These are phyloP conservation scores for Pammene aurita DNA, from an alignment of 2,888 invertebrate species.

Conservation along the genomic window DNA sequence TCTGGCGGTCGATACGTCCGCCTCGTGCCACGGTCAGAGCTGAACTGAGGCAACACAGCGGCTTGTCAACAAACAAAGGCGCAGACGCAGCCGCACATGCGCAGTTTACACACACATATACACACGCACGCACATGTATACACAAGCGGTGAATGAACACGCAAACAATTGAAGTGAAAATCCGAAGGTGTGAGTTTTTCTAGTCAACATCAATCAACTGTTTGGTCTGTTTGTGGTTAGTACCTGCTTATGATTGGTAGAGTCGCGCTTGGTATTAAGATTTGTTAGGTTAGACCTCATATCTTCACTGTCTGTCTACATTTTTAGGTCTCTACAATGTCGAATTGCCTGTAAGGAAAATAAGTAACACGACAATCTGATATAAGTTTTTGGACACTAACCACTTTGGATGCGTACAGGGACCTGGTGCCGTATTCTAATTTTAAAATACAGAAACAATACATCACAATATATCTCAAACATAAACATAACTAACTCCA, in stretches of 20 bases:
- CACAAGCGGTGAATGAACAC: constrained; percentile 74
- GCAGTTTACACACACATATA: constrained; percentile 60
- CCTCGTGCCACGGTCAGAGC: constrained; percentile 60
- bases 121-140: constrained; percentile 61
- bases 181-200: constrained; percentile 29
- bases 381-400: no score
- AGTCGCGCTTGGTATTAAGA: neutral
- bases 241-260: neutral
- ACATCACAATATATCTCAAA: no score
- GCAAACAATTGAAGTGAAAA: constrained; percentile 63
- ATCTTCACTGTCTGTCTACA: no score
- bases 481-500: no score
- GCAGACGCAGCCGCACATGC: constrained; percentile 72
- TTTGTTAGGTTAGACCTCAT: neutral
- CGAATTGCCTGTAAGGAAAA: no score
- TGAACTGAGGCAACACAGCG: constrained; percentile 55
- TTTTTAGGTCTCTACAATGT: no score
- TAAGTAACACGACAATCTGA: no score
- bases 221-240: neutral
- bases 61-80: constrained; percentile 83
- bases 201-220: constrained; percentile 13
- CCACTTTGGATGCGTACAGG: no score
- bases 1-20: constrained; percentile 57
- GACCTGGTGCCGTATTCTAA: no score
- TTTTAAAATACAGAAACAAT: no score